Percentiles rank a stretch among this genome's conserved stretches.
Evolutionary conservation across 2,888 invertebrate genomes (phyloP).

Genomic region (Patella caerulea): DNA sequence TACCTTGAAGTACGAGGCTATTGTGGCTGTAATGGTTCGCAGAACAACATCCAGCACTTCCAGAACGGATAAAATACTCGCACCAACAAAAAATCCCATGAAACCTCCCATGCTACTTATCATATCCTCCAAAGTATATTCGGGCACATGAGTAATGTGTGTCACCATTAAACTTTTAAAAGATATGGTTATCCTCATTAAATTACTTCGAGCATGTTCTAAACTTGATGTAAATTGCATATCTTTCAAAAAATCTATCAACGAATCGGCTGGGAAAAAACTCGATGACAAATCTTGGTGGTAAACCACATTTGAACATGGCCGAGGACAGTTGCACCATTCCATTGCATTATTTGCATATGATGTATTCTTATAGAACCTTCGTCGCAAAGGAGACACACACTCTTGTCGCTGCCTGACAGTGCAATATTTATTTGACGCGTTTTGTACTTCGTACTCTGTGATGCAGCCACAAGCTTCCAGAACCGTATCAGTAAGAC

Average conservation of each 20-base stretch:
- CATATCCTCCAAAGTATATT: not conserved
- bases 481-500: not conserved
- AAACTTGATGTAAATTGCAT: not conserved
- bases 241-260: not conserved
- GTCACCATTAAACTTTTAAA: not conserved
- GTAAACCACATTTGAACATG: not conserved
- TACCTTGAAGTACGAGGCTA: not conserved
- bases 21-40: not conserved
- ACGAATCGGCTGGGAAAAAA: not conserved
- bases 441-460: not conserved
- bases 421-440: not conserved
- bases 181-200: not conserved
- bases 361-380: not conserved
- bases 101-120: not conserved
- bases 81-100: constrained; percentile 4
- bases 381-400: not conserved
- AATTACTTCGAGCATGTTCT: not conserved
- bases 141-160: not conserved
- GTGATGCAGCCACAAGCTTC: not conserved
- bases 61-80: not conserved
- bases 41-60: not conserved
- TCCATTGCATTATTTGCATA: not conserved
- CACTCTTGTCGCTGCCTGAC: not conserved
- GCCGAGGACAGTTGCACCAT: not conserved
- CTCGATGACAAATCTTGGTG: not conserved